phyloP scores from a whole-genome alignment of 2,797 vertebrate genomes.

The Falco cherrug region DNA sequence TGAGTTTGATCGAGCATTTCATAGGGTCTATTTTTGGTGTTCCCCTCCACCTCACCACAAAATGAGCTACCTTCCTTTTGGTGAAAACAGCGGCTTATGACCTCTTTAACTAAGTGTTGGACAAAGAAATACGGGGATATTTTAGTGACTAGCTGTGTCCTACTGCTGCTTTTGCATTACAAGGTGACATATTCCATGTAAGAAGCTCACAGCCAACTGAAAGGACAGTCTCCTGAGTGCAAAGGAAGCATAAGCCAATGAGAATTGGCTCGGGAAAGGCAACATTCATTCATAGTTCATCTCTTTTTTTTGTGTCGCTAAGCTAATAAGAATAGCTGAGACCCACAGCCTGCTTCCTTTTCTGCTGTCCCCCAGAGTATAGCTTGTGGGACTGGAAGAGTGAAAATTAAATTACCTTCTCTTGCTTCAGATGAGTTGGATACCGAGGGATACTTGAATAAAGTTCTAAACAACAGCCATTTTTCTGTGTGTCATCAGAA shows the following conservation, averaged over 20 bases:
- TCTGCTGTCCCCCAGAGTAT: not conserved
- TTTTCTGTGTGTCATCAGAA: not conserved
- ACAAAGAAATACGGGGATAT: not conserved
- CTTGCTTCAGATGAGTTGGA: slow-evolving; percentile 38
- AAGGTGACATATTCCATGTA: not conserved
- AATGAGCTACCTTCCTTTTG: not conserved
- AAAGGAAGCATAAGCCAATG: not conserved
- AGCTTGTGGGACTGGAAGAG: slow-evolving; percentile 21
- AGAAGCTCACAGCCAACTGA: not conserved
- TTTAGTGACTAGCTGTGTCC: not conserved
- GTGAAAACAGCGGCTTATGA: not conserved
- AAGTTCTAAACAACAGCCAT: slow-evolving; percentile 48
- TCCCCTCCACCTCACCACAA: not conserved
- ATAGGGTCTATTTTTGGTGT: not conserved
- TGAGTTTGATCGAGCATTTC: not conserved
- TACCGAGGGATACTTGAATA: slow-evolving; percentile 36
- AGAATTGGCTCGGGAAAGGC: not conserved
- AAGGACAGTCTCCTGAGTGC: not conserved
- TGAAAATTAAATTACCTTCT: slow-evolving; percentile 59
- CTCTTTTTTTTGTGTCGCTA: not conserved
- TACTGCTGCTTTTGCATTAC: not conserved
- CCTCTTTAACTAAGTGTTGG: not conserved
- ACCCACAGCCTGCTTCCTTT: slow-evolving; percentile 3
- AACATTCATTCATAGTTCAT: not conserved
- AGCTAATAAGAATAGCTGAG: slow-evolving; percentile 8